Evolutionary conservation across 2,797 vertebrate genomes (phyloP).

Genomic region (Pangasius sanitwongsei): DNA sequence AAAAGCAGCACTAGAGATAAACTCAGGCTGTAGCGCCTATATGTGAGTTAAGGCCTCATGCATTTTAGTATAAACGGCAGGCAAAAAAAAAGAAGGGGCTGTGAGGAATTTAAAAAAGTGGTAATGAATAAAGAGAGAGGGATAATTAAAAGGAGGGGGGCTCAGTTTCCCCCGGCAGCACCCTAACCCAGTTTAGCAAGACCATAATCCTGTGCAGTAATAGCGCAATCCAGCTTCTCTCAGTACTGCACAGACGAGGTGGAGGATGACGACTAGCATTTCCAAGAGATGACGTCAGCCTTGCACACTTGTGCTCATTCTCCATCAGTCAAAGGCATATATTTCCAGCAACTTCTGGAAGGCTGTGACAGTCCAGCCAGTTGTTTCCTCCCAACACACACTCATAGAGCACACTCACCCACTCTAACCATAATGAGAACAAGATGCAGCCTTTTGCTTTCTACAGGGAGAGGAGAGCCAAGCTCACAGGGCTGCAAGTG

Average conservation of each 20-base stretch:
- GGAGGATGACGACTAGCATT: conserved; percentile 45
- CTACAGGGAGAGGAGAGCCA: conserved; percentile 35
- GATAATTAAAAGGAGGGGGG: background rate
- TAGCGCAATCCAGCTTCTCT: conserved; percentile 37
- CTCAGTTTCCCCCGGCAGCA: background rate
- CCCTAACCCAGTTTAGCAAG: conserved; percentile 37
- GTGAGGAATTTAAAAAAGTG: background rate
- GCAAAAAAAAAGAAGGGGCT: background rate
- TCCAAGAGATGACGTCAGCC: conserved; percentile 51
- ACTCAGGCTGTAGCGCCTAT: background rate
- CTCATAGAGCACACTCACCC: conserved; percentile 22
- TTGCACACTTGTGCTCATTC: conserved; percentile 40
- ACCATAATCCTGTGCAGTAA: conserved; percentile 22
- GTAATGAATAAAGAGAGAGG: background rate
- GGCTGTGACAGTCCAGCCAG: conserved; percentile 38
- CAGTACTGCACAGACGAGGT: conserved; percentile 34
- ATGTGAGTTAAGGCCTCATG: background rate
- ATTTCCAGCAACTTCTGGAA: conserved; percentile 54
- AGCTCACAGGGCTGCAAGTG: conserved; percentile 41
- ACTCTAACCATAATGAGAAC: conserved; percentile 50
- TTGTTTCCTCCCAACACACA: conserved; percentile 11
- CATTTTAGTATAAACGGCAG: background rate
- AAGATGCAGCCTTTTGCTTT: conserved; percentile 50
- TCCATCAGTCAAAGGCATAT: conserved; percentile 45
- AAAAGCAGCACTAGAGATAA: background rate